Evolutionary conservation across 2,797 vertebrate genomes (phyloP), one percentile per base, ranked within the genome.

Genomic region (Margarornis squamiger): DNA sequence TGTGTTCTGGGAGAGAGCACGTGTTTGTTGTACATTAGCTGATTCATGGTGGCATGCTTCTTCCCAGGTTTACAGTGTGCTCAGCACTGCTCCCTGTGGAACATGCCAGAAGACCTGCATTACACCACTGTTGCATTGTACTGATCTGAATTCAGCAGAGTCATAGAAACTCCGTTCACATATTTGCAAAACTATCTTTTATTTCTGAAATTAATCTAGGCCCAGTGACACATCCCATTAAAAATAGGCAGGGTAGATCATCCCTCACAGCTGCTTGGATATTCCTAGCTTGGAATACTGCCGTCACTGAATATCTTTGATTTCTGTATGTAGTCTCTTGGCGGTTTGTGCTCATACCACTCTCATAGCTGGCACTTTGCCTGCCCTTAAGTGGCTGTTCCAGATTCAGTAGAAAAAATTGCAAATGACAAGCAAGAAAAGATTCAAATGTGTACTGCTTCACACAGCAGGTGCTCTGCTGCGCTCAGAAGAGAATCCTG

Each of bases 231-330:
- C n/a, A 86, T 87, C 77, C 46, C 74, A 91, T 90, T 95, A 92
- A 96, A 96, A 96, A 96, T n/a, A 96, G 88, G 72, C 82, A 78
- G 62, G 29, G 36, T 46, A 68, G 62, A 62, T 93, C 90, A 93
- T 52, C 52, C 43, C 57, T 91, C 74, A 54, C 72, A 95, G 92
- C 92, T 95, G 90, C 75, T 91, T 88, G 80, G 70, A 92, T 54
- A 52, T 95, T 92, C 71, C 92, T 93, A 29, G 46, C 39, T 76
- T 57, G 83, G 85, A 94, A 91, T 92, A 89, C 83, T 72, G 63
- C 88, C 7, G 3, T 82, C 90, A 83, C 61, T 38, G 87, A 90
- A 82, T 58, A 66, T 62, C 68, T 92, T 52, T 4, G 15, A 86
- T 97, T 95, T 95, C 93, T 63, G 1, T 75, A 4, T 39, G 65